A percentile compares a stretch with the other conserved stretches of the same genome.
Evolutionary conservation across 2,797 vertebrate species (phyloP).

Genomic region (Cossypha caffra): DNA sequence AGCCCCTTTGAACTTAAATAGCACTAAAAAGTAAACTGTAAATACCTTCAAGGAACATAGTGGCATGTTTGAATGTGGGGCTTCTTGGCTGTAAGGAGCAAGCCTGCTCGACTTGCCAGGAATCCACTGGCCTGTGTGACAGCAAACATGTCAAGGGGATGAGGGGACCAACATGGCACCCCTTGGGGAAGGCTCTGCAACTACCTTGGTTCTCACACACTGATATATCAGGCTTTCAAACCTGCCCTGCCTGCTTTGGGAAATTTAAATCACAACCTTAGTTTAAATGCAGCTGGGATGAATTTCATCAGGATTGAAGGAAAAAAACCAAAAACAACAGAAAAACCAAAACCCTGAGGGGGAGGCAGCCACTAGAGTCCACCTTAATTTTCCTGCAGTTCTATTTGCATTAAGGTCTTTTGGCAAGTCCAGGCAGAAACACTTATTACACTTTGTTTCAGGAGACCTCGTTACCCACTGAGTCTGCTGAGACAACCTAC

Average conservation of each 20-base stretch:
- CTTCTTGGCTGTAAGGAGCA: conserved; percentile 1
- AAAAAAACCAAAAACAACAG: background rate
- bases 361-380: conserved; percentile 39
- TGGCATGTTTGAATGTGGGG: conserved; percentile 20
- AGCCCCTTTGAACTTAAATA: conserved; percentile 64
- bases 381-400: conserved; percentile 40
- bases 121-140: conserved; percentile 11
- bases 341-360: background rate
- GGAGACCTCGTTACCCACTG: background rate
- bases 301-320: conserved; percentile 27
- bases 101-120: conserved; percentile 29
- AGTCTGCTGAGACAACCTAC: background rate
- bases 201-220: background rate
- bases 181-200: background rate
- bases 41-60: conserved; percentile 64
- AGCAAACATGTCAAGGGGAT: background rate
- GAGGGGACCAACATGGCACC: background rate
- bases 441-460: background rate
- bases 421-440: conserved; percentile 55
- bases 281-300: conserved; percentile 44
- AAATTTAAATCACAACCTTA: conserved; percentile 43
- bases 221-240: conserved; percentile 28
- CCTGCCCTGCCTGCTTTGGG: conserved; percentile 32
- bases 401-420: conserved; percentile 45
- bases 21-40: conserved; percentile 69